These are phyloP conservation scores for Eclectus roratus DNA, from an alignment of 2,113 vertebrate species.

Conservation along the genomic window DNA sequence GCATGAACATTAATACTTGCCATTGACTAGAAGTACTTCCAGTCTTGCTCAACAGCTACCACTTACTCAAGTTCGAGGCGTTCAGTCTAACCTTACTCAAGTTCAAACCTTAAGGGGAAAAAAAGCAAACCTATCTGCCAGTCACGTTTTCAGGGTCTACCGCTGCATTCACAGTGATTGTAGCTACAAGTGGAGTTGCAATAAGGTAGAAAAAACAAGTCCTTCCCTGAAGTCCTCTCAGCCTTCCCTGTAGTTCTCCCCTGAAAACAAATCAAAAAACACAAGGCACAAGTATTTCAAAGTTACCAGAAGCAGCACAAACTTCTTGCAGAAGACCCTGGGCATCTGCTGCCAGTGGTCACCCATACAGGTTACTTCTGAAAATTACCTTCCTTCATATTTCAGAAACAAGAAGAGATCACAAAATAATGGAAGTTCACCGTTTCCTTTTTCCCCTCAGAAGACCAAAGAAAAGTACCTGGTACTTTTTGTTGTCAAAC, in stretches of 20 bases:
- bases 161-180: fast-evolving
- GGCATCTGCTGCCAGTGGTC: background rate
- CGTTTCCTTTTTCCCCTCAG: background rate
- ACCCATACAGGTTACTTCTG: background rate
- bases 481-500: background rate
- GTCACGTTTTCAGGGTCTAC: background rate
- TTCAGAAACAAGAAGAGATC: constrained; percentile 8
- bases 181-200: background rate
- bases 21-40: background rate
- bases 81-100: background rate
- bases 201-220: background rate
- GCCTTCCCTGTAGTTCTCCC: background rate
- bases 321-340: background rate
- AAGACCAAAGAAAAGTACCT: background rate
- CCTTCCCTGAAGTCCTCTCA: background rate
- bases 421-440: background rate
- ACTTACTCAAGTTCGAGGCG: background rate
- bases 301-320: background rate
- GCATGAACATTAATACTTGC: background rate
- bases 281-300: background rate
- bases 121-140: background rate
- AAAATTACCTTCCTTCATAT: background rate
- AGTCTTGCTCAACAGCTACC: background rate
- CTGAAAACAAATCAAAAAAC: background rate
- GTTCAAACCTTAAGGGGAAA: background rate